These are phyloP conservation scores for Benitochromis conjunctus DNA, from an alignment of 2,113 vertebrate species.

Conservation along the genomic window DNA sequence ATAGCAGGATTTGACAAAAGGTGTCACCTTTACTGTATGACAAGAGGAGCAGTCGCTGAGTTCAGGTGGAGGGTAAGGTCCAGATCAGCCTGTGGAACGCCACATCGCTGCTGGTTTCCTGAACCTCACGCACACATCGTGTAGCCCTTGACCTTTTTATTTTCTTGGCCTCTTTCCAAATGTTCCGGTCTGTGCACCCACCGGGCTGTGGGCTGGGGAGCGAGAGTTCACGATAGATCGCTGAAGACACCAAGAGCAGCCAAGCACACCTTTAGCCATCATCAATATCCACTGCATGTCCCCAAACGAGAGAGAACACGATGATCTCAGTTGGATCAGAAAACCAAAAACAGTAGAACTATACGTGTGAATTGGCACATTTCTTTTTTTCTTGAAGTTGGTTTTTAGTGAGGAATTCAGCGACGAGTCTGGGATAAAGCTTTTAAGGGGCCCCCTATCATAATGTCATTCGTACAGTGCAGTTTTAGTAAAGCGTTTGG, in stretches of 20 bases:
- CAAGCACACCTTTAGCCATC: conserved; percentile 45
- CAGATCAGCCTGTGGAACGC: conserved; percentile 84
- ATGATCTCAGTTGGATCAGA: neutral
- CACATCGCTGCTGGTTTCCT: conserved; percentile 70
- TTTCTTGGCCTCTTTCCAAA: conserved; percentile 62
- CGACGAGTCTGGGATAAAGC: accelerated
- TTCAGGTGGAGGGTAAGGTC: conserved; percentile 81
- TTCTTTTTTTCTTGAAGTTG: neutral
- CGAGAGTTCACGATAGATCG: conserved; percentile 41
- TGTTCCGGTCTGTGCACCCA: conserved; percentile 58
- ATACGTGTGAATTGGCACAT: neutral
- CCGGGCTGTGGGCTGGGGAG: neutral
- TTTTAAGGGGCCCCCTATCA: neutral
- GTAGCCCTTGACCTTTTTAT: conserved; percentile 60
- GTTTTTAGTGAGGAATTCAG: neutral
- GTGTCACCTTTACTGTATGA: neutral
- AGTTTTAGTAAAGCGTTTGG: neutral
- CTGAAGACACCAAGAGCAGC: conserved; percentile 25
- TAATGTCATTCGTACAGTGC: neutral
- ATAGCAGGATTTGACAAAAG: neutral
- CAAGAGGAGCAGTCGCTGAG: conserved; percentile 26
- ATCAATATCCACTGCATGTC: conserved; percentile 1
- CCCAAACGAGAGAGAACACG: neutral
- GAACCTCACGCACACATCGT: conserved; percentile 75
- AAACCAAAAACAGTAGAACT: neutral